Conservation (phyloP, 2,113 vertebrate species). For the Hipposideros armiger region DNA sequence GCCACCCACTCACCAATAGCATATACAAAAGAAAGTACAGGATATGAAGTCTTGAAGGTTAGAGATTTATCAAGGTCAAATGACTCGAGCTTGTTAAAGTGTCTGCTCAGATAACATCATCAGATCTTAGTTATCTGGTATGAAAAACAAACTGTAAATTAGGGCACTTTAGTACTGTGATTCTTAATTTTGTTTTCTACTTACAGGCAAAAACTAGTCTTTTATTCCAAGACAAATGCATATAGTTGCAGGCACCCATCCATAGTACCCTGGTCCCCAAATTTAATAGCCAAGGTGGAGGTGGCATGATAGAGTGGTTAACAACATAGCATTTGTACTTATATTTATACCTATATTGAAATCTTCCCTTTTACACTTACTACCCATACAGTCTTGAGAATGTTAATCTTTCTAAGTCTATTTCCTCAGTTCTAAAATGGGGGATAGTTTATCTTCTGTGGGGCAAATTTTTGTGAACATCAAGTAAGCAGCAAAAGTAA, state of each 20-base stretch:
- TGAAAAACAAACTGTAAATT: constrained; percentile 43
- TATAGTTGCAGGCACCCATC: neutral
- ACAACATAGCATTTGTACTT: neutral
- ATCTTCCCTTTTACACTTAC: neutral
- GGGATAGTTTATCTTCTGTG: neutral
- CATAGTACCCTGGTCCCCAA: neutral
- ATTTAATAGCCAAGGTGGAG: neutral
- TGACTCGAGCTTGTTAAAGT: constrained; percentile 12
- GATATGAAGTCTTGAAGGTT: constrained; percentile 10
- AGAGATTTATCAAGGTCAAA: neutral
- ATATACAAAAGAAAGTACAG: constrained; percentile 39
- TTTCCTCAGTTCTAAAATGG: constrained; percentile 40
- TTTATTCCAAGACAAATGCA: constrained; percentile 30
- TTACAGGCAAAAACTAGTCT: neutral
- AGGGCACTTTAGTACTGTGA: neutral
- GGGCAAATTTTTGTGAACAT: neutral
- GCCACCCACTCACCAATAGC: neutral
- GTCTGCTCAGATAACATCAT: neutral
- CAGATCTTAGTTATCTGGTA: constrained; percentile 17
- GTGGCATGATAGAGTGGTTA: neutral
- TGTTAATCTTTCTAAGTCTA: neutral
- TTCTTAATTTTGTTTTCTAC: neutral
- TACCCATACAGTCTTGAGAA: neutral
- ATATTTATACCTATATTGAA: neutral
- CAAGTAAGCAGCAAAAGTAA: neutral